Evolutionary conservation across 2,888 invertebrate genomes (phyloP).

Genomic region (Escarpia spicata): DNA sequence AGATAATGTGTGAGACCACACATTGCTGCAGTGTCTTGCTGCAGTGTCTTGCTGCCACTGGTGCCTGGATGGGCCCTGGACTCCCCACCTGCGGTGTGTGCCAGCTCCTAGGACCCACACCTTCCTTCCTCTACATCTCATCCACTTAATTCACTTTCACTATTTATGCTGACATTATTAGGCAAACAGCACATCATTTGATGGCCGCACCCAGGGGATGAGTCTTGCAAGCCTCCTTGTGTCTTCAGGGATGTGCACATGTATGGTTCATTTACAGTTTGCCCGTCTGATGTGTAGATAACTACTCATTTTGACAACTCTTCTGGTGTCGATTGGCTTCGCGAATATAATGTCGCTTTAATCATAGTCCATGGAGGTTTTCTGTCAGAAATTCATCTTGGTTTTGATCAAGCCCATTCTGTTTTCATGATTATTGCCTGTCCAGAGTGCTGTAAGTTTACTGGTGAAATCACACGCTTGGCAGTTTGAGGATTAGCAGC

Average conservation of each 20-base stretch:
- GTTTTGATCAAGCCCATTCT: neutral
- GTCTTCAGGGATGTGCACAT: neutral
- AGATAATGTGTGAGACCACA: too few species aligned
- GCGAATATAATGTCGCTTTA: neutral
- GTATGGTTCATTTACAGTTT: neutral
- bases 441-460: neutral
- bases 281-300: neutral
- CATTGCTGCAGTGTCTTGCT: too few species aligned
- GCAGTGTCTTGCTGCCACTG: too few species aligned
- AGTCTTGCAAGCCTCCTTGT: neutral
- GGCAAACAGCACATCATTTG: neutral
- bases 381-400: neutral
- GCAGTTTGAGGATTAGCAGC: too few species aligned
- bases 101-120: neutral
- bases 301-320: neutral
- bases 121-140: neutral
- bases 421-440: neutral
- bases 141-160: neutral
- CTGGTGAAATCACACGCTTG: neutral
- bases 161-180: conserved; percentile 13
- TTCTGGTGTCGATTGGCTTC: neutral
- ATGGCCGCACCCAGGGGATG: neutral
- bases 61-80: too few species aligned
- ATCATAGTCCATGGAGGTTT: neutral
- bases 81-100: neutral